Evolutionary conservation across 1,140 invertebrate species (phyloP).

Genomic region (Drosophila lacteicornis): DNA sequence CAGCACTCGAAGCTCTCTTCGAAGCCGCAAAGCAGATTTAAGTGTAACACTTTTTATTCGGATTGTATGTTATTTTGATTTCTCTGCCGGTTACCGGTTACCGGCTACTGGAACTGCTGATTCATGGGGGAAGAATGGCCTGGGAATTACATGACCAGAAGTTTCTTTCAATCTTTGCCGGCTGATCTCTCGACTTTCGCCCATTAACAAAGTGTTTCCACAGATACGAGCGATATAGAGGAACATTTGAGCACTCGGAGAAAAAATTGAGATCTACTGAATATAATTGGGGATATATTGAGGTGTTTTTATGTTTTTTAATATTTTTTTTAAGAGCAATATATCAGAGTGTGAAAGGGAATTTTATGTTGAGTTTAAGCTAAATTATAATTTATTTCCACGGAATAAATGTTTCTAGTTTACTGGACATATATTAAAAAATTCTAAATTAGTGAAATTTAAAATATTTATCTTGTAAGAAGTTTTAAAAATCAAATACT

Average conservation of each 20-base stretch:
- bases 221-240: constrained; percentile 20
- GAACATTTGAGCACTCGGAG: not conserved
- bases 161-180: constrained; percentile 40
- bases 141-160: constrained; percentile 63
- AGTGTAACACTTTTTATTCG: constrained; percentile 56
- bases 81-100: not conserved
- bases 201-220: constrained; percentile 37
- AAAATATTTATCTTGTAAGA: too few relatives aligned
- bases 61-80: constrained; percentile 36
- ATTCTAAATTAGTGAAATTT: too few relatives aligned
- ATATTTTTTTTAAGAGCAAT: not conserved
- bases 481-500: too few relatives aligned
- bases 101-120: constrained; percentile 43
- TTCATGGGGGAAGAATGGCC: constrained; percentile 56
- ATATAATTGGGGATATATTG: not conserved
- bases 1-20: constrained; percentile 16
- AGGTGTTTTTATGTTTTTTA: not conserved
- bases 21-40: constrained; percentile 46
- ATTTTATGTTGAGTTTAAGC: not conserved
- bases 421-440: too few relatives aligned
- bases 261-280: not conserved
- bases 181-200: constrained; percentile 35
- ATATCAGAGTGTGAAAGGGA: too few relatives aligned
- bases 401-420: not conserved
- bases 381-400: not conserved